Percentiles rank a stretch among this genome's conserved stretches.
Conservation (phyloP, 2,888 invertebrate genomes). For the Zele albiditarsus region DNA sequence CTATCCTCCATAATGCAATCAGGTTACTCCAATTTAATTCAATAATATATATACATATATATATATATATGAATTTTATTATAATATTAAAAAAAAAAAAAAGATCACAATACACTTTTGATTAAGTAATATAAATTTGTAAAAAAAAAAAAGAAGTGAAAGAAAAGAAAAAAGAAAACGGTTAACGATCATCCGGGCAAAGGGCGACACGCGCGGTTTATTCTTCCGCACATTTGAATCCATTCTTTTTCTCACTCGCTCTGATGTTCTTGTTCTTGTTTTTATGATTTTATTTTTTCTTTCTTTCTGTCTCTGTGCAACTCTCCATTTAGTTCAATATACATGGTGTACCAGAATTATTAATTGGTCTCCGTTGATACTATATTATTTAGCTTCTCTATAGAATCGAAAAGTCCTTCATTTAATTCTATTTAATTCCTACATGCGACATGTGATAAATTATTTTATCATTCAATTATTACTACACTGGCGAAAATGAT, state of each 20-base stretch:
- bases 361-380: too few relatives aligned
- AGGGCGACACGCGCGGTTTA: conserved; percentile 19
- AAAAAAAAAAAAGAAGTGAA: neutral
- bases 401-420: too few relatives aligned
- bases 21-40: too few relatives aligned
- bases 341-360: too few relatives aligned
- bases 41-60: too few relatives aligned
- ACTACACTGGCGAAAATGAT: too few relatives aligned
- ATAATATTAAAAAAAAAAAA: neutral
- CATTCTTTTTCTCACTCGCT: conserved; percentile 36
- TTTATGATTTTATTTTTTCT: conserved; percentile 36
- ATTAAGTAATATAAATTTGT: too few relatives aligned
- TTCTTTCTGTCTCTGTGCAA: neutral
- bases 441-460: too few relatives aligned
- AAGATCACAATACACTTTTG: neutral
- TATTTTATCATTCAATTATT: neutral
- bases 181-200: conserved; percentile 40
- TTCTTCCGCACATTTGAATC: conserved; percentile 5
- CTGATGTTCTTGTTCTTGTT: conserved; percentile 43
- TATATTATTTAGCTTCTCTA: too few relatives aligned
- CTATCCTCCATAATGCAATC: neutral
- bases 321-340: neutral
- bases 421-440: too few relatives aligned
- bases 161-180: conserved; percentile 10
- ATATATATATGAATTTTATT: too few relatives aligned